Percentiles rank a stretch among this genome's conserved stretches.
These are phyloP conservation scores for Sebastes melanostomus DNA, from an alignment of 2,797 vertebrate genomes.

Conservation along the genomic window DNA sequence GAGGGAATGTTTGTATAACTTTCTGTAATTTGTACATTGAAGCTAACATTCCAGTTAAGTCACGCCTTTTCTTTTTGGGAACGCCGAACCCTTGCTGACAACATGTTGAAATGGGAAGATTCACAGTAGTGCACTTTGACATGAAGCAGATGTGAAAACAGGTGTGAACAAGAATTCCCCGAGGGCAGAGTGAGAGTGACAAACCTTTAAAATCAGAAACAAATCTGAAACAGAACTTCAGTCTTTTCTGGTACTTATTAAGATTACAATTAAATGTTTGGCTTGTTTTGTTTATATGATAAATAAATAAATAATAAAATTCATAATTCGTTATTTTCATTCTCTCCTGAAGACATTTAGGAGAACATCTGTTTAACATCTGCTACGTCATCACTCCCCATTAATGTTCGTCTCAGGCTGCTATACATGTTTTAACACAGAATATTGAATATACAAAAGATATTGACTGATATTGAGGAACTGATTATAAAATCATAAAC, in stretches of 20 bases:
- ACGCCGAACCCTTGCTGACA: neutral
- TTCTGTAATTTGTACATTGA: neutral
- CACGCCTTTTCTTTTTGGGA: neutral
- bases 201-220: fast-evolving
- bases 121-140: neutral
- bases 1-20: neutral
- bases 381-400: neutral
- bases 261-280: neutral
- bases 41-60: neutral
- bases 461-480: neutral
- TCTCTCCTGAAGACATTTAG: neutral
- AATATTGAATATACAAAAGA: neutral
- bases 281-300: neutral
- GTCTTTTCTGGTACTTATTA: fast-evolving
- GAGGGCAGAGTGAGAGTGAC: neutral
- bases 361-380: neutral
- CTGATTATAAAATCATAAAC: neutral
- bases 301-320: too few species aligned
- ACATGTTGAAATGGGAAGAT: neutral
- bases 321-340: neutral
- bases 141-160: slow-evolving; percentile 23
- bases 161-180: neutral
- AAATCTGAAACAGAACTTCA: neutral
- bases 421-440: neutral
- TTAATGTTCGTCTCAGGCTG: neutral